Evolutionary conservation across 2,888 invertebrate genomes (phyloP).

Genomic region (Smittia aterrima): DNA sequence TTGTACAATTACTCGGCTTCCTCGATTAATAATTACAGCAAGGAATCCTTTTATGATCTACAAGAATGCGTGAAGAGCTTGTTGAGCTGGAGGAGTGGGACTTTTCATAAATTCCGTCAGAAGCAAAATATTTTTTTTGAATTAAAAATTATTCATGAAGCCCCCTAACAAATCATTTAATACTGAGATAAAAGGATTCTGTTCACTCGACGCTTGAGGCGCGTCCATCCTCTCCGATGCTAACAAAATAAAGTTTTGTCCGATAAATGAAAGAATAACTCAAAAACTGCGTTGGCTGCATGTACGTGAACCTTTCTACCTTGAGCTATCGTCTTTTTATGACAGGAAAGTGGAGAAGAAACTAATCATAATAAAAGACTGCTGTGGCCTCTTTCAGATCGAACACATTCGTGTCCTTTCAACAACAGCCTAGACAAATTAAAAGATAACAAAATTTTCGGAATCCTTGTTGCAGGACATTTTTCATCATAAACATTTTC

Average conservation of each 20-base stretch:
- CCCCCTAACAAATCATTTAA: too few species aligned
- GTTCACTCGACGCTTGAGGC: neutral
- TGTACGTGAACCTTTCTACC: neutral
- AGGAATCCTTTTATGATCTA: too few species aligned
- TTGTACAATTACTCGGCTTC: neutral
- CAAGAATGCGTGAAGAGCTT: too few species aligned
- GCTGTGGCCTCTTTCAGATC: neutral
- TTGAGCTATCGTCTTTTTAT: neutral
- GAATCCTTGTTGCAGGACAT: constrained; percentile 40
- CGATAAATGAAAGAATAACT: constrained; percentile 16
- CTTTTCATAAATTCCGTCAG: too few species aligned
- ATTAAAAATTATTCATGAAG: too few species aligned
- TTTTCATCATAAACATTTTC: constrained; percentile 29
- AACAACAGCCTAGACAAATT: constrained; percentile 37
- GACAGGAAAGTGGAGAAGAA: neutral
- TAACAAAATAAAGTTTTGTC: too few species aligned
- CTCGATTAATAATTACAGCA: neutral
- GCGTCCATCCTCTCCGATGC: neutral
- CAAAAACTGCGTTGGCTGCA: neutral
- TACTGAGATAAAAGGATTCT: too few species aligned
- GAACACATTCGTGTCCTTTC: neutral
- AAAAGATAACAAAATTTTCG: constrained; percentile 35
- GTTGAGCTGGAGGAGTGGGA: too few species aligned
- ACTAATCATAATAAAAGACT: neutral
- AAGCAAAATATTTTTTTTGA: too few species aligned